Evolutionary conservation across 1,140 invertebrate genomes (phyloP), one percentile per base, ranked within the genome.

Genomic region (Caenorhabditis briggsae): DNA sequence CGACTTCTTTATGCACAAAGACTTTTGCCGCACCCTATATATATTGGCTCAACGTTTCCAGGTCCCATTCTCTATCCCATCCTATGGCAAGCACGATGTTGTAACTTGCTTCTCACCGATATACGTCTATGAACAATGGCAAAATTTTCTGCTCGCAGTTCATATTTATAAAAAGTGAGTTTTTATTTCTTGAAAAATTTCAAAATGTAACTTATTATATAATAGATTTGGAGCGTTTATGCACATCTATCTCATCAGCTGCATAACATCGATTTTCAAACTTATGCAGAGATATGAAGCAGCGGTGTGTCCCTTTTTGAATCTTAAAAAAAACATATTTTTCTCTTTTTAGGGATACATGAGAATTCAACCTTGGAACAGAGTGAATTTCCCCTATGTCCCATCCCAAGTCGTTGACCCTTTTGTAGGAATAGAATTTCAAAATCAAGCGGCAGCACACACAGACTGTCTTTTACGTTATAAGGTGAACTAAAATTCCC

Each of bases 41-140:
- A n/a, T n/a, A n/a, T n/a, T 33, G 1, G 33, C 33, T 33, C 33
- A 33, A 33, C 1, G 33, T 33, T 33, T 33, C 33, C 33, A 33
- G 33, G 3, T 33, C 16, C 50, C 23, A 33, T n/a, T 53, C 50
- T 11, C 16, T 5, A 1, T 53, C 11, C 50, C 50, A 0, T 65
- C 61, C 8, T 25, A 25, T 33, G 8, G 2, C 23, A 55, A 82
- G 55, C 25, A 41, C 1, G 65, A 74, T 43, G 65, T 86, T 5
- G 65, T 78, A 14, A 25, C 25, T 5, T 86, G 84, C 23, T 53
- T 61, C 5, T 74, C 84, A 0, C 84, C 84, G 5, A 6, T 86
- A 8, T 86, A 74, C n/a, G 84, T 46, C 14, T 78, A 23, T 86
- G 84, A 86, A 48, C 84, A 86, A 33, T 86, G 84, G 84, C 84